Evolutionary conservation across 2,113 vertebrate species (phyloP).

Genomic region (Crotalus horridus): DNA sequence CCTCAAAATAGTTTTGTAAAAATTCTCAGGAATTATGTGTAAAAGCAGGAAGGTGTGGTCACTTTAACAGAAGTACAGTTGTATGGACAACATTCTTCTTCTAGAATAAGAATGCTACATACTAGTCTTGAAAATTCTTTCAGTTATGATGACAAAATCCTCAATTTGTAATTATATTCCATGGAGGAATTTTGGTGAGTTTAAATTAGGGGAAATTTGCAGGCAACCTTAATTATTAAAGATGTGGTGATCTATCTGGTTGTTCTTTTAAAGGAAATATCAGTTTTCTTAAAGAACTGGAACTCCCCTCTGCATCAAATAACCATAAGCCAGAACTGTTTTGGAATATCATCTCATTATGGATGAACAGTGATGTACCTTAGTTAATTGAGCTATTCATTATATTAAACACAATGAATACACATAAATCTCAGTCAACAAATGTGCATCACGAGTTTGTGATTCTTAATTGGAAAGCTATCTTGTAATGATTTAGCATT

Average conservation of each 20-base stretch:
- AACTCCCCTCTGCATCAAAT: not conserved
- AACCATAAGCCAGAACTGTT: not conserved
- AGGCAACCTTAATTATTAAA: not conserved
- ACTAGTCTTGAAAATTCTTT: slow-evolving; percentile 21
- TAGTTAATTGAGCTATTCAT: not conserved
- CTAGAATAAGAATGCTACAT: not conserved
- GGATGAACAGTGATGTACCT: not conserved
- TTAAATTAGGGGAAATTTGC: not conserved
- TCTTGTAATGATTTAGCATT: not conserved
- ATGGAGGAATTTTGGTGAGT: slow-evolving; percentile 11
- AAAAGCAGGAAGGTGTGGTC: not conserved
- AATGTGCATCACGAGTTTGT: not conserved
- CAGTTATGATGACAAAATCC: slow-evolving; percentile 20
- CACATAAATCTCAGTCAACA: not conserved
- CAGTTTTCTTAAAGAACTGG: not conserved
- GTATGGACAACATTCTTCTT: not conserved
- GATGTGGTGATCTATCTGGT: not conserved
- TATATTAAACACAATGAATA: not conserved
- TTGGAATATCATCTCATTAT: not conserved
- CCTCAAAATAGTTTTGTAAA: not conserved
- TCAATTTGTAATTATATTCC: not conserved
- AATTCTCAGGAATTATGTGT: not conserved
- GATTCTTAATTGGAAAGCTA: not conserved
- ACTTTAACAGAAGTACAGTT: slow-evolving; percentile 11
- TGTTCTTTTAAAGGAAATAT: not conserved